These are phyloP conservation scores for Colletes latitarsis DNA, from an alignment of 1,140 invertebrate species.

Conservation along the genomic window DNA sequence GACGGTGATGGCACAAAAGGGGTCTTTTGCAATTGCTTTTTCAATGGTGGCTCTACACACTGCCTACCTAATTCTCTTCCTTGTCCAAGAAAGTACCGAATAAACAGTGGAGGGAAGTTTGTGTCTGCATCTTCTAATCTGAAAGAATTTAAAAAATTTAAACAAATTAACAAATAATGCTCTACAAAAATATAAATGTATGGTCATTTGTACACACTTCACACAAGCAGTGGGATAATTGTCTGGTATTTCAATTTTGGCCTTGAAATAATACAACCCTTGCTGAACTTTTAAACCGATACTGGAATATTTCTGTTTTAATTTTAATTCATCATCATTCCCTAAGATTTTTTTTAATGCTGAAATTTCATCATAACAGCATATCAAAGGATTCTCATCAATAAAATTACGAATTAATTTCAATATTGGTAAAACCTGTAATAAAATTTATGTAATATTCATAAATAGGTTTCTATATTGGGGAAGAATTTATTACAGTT, in stretches of 20 bases:
- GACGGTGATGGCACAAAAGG: conserved; percentile 85
- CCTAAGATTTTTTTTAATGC: conserved; percentile 82
- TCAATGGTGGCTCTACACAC: conserved; percentile 87
- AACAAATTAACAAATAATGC: background rate
- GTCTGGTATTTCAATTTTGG: conserved; percentile 84
- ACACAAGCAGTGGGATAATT: conserved; percentile 84
- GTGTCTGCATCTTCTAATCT: conserved; percentile 83
- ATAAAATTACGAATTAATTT: conserved; percentile 86
- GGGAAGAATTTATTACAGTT: background rate
- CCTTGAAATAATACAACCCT: conserved; percentile 84
- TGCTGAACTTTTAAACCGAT: conserved; percentile 84
- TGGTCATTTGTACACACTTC: conserved; percentile 76
- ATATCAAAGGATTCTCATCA: conserved; percentile 87
- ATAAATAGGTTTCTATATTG: background rate
- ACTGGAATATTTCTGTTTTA: conserved; percentile 86
- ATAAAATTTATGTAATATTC: conserved; percentile 1
- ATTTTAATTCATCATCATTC: conserved; percentile 83
- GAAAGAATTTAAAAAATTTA: conserved; percentile 50
- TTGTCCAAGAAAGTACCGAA: conserved; percentile 85
- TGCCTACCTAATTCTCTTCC: conserved; percentile 86
- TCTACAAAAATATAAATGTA: background rate
- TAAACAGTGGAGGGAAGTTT: conserved; percentile 86
- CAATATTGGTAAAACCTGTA: conserved; percentile 82
- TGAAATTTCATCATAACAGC: conserved; percentile 88
- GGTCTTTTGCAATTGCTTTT: conserved; percentile 78